phyloP scores from a whole-genome alignment of 2,888 invertebrate genomes.

The Pilophorus perplexus region DNA sequence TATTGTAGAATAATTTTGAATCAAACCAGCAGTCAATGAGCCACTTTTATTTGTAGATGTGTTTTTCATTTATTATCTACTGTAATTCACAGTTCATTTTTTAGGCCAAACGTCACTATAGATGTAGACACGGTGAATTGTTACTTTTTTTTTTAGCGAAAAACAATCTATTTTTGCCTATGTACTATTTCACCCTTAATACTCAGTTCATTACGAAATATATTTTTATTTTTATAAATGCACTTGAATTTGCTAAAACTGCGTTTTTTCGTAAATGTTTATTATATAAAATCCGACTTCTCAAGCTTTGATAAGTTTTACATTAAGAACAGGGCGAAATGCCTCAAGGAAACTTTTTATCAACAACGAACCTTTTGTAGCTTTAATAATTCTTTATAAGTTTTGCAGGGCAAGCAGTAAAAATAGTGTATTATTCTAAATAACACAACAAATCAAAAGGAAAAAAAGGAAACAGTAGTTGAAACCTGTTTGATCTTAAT shows the following conservation, averaged over 20 bases:
- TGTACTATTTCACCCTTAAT: conserved; percentile 21
- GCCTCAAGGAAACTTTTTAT: conserved; percentile 10
- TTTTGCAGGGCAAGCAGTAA: conserved; percentile 37
- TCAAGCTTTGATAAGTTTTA: conserved; percentile 32
- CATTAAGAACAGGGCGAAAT: conserved; percentile 15
- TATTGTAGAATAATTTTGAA: too few species aligned
- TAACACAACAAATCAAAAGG: too few species aligned
- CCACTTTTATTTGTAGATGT: conserved; percentile 10
- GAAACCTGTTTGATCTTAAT: background rate
- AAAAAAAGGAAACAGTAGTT: too few species aligned
- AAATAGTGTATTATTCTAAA: conserved; percentile 25
- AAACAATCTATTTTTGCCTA: conserved; percentile 3
- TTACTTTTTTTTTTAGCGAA: conserved; percentile 16
- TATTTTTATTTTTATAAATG: conserved; percentile 36
- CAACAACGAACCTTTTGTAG: background rate
- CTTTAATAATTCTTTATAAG: conserved; percentile 1
- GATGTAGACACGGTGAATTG: conserved; percentile 31
- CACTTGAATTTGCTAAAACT: conserved; percentile 40
- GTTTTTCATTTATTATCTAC: conserved; percentile 32
- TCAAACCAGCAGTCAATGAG: conserved; percentile 36
- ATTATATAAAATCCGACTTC: conserved; percentile 33
- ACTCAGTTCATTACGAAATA: conserved; percentile 38
- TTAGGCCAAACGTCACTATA: conserved; percentile 41
- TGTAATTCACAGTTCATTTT: conserved; percentile 40
- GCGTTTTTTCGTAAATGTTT: background rate